Evolutionary conservation across 2,797 vertebrate species (phyloP).

Genomic region (Adelosebastes latens): DNA sequence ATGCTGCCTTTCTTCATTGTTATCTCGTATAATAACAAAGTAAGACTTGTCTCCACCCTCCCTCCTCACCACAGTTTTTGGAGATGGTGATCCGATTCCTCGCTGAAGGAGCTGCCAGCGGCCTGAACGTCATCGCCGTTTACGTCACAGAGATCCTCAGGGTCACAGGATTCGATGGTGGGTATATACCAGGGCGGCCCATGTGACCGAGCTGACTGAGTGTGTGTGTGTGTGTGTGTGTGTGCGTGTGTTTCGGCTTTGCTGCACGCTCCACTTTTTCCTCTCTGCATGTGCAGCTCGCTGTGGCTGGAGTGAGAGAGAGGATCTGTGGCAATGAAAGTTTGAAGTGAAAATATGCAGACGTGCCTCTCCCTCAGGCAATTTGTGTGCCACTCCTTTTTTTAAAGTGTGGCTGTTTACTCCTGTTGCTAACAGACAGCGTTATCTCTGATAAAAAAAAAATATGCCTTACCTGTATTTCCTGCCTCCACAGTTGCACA

Average conservation of each 20-base stretch:
- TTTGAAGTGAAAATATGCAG: constrained; percentile 41
- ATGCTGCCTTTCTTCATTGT: constrained; percentile 43
- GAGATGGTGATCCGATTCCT: constrained; percentile 79
- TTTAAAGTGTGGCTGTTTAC: constrained; percentile 3
- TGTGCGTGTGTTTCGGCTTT: not conserved
- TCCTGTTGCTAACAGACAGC: not conserved
- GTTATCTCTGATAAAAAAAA: not conserved
- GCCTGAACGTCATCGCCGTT: constrained; percentile 85
- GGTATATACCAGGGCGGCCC: constrained; percentile 41
- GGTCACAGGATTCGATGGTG: constrained; percentile 82
- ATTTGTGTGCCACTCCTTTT: constrained; percentile 42
- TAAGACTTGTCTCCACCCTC: constrained; percentile 6
- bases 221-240: not conserved
- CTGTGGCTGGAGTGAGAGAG: not conserved
- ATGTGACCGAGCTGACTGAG: not conserved
- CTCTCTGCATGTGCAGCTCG: not conserved
- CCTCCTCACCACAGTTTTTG: constrained; percentile 68
- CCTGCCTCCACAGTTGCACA: constrained; percentile 65
- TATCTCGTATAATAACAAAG: not conserved
- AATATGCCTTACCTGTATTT: not conserved
- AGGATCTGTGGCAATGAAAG: not conserved
- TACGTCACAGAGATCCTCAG: constrained; percentile 84
- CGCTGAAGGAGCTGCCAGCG: constrained; percentile 85
- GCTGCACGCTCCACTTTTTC: not conserved
- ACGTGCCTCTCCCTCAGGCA: constrained; percentile 28